Evolutionary conservation across 2,113 vertebrate genomes (phyloP).

Genomic region (Otis tarda): DNA sequence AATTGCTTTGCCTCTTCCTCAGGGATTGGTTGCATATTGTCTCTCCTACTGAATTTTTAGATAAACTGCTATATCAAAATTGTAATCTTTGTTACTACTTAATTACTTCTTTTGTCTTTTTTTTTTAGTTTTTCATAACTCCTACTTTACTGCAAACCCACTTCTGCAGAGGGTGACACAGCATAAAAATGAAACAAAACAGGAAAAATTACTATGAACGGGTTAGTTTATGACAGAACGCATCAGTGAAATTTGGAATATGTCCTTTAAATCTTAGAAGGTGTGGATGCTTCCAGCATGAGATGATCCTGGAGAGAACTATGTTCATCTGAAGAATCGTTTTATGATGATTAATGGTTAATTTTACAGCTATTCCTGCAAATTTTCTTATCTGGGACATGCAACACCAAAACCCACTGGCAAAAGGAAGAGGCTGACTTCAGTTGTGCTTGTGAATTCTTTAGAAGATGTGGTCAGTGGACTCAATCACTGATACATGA

Average conservation of each 20-base stretch:
- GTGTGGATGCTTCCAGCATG: background rate
- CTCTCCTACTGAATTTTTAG: background rate
- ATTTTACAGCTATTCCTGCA: background rate
- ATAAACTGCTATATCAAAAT: background rate
- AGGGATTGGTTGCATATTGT: rapidly evolving
- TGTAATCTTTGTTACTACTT: background rate
- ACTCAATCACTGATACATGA: background rate
- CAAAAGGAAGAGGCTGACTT: background rate
- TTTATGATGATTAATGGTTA: background rate
- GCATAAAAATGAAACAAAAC: background rate
- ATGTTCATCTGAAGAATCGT: background rate
- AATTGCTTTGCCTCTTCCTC: background rate
- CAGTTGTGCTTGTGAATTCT: background rate
- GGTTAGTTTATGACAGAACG: background rate
- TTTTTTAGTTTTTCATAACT: background rate
- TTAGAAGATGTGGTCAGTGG: background rate
- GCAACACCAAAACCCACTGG: background rate
- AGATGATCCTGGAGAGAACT: background rate
- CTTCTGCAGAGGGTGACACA: background rate
- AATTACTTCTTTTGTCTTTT: background rate
- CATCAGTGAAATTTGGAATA: background rate
- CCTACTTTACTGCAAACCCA: background rate
- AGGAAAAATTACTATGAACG: background rate
- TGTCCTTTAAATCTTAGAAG: background rate
- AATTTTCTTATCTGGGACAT: background rate